A percentile compares a stretch with the other conserved stretches of the same genome.
Conservation (phyloP, 2,888 invertebrate species). For the Augiades crinisus region DNA sequence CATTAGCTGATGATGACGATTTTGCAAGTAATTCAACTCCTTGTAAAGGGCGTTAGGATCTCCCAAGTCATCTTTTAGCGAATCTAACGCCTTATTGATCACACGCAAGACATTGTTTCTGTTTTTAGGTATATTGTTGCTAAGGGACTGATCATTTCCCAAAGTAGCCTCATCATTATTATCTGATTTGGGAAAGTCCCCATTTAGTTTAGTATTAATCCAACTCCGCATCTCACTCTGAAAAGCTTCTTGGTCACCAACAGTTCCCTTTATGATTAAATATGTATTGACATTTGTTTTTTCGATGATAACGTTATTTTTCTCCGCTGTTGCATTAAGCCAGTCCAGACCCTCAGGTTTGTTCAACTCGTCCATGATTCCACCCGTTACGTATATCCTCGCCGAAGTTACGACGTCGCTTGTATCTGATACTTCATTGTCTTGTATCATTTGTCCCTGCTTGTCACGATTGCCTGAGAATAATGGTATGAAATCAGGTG, state of each 20-base stretch:
- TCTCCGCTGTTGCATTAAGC: slow-evolving; percentile 53
- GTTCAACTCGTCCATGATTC: slow-evolving; percentile 68
- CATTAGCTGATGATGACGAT: slow-evolving; percentile 60
- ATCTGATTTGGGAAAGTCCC: neutral
- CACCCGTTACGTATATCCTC: slow-evolving; percentile 72
- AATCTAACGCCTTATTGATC: slow-evolving; percentile 55
- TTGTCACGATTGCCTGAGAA: slow-evolving; percentile 59
- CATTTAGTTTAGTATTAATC: slow-evolving; percentile 38
- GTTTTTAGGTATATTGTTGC: slow-evolving; percentile 58
- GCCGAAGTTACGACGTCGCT: slow-evolving; percentile 65
- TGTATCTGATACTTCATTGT: slow-evolving; percentile 71
- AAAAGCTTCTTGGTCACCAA: slow-evolving; percentile 74
- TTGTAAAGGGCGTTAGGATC: slow-evolving; percentile 70
- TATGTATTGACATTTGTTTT: slow-evolving; percentile 56
- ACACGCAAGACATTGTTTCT: slow-evolving; percentile 51
- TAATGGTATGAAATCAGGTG: slow-evolving; percentile 54
- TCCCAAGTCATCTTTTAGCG: slow-evolving; percentile 69
- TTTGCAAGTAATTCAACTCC: slow-evolving; percentile 65
- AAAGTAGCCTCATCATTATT: slow-evolving; percentile 31
- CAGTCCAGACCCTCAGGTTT: slow-evolving; percentile 70
- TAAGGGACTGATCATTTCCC: slow-evolving; percentile 34
- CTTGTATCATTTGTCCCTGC: slow-evolving; percentile 67
- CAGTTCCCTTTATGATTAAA: slow-evolving; percentile 72
- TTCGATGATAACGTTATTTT: slow-evolving; percentile 58
- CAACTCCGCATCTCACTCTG: slow-evolving; percentile 71